Conservation (phyloP, 2,113 vertebrate genomes). For the Montifringilla adamsi region DNA sequence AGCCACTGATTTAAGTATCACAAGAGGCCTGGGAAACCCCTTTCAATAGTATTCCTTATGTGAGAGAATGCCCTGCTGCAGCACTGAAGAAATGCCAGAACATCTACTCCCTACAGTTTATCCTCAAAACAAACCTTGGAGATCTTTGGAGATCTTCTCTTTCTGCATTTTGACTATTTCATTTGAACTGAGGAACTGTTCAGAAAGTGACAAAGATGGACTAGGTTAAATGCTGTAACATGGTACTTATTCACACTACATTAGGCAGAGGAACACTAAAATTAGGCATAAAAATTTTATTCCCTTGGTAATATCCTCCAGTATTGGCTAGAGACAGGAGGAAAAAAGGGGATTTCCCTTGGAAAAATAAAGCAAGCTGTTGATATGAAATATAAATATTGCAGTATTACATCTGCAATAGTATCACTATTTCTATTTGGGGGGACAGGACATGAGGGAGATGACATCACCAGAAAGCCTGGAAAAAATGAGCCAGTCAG, state of each 20-base stretch:
- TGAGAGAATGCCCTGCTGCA: background rate
- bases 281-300: conserved; percentile 68
- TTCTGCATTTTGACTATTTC: background rate
- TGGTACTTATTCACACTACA: conserved; percentile 63
- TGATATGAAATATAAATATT: background rate
- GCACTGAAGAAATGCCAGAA: background rate
- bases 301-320: conserved; percentile 58
- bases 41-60: background rate
- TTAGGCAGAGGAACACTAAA: conserved; percentile 67
- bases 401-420: background rate
- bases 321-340: conserved; percentile 27
- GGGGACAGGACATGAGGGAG: accelerated
- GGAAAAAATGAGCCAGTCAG: background rate
- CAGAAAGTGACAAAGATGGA: conserved; percentile 20
- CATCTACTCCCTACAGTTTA: background rate
- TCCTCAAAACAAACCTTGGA: background rate
- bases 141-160: background rate
- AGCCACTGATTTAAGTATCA: background rate
- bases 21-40: background rate
- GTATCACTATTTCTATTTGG: background rate
- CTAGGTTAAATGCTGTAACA: conserved; percentile 65
- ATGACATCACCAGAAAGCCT: background rate
- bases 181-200: background rate
- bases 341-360: conserved; percentile 45
- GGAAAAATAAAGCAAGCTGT: conserved; percentile 37